phyloP scores from a whole-genome alignment of 2,113 vertebrate species.

The Ptyas mucosa region DNA sequence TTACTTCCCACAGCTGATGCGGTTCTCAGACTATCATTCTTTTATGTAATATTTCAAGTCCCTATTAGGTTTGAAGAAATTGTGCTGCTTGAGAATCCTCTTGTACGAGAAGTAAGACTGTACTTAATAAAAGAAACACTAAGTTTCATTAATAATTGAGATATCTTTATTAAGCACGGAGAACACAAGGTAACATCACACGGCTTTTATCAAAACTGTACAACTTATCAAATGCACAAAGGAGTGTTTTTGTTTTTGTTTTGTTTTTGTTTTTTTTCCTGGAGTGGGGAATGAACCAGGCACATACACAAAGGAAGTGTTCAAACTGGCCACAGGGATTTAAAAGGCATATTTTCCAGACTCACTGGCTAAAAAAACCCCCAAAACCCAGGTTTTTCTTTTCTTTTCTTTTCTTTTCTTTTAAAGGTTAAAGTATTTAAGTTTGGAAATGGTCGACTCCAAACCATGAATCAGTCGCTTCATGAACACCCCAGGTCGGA shows the following conservation, averaged over 20 bases:
- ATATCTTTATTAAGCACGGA: conserved; percentile 81
- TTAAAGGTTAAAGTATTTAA: conserved; percentile 52
- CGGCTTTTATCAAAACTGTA: conserved; percentile 76
- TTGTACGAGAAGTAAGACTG: not conserved
- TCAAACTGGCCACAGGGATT: conserved; percentile 75
- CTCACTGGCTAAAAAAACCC: conserved; percentile 32
- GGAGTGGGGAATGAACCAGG: conserved; percentile 52
- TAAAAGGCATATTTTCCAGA: conserved; percentile 53
- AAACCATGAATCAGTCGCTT: conserved; percentile 44
- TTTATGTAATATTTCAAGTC: not conserved
- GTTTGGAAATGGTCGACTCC: conserved; percentile 56
- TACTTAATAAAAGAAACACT: conserved; percentile 17
- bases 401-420: conserved; percentile 14
- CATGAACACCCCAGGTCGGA: conserved; percentile 61
- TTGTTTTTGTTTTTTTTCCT: not conserved
- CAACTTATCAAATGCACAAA: conserved; percentile 67
- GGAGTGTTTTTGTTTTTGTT: conserved; percentile 19
- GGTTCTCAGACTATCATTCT: not conserved
- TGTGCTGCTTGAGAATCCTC: not conserved
- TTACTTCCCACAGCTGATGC: not conserved
- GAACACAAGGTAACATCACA: conserved; percentile 67
- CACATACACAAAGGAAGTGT: conserved; percentile 59
- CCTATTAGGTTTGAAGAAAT: not conserved
- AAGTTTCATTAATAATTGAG: conserved; percentile 61
- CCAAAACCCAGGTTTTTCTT: conserved; percentile 40